These are phyloP conservation scores for Alosa alosa DNA, from an alignment of 2,113 vertebrate species.

Conservation along the genomic window DNA sequence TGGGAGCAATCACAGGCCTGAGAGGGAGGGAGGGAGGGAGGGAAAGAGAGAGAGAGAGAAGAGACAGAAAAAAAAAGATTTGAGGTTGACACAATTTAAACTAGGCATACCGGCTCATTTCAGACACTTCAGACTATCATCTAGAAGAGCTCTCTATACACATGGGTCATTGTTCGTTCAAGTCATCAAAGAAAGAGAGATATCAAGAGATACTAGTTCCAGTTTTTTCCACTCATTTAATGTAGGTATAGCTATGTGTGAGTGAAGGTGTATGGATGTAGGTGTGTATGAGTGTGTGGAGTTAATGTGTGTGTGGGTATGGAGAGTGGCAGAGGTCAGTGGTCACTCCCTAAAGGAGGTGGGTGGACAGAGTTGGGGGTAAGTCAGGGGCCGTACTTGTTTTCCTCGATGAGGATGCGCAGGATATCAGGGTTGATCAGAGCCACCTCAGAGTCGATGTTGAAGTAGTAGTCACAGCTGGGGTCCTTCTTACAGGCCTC, in stretches of 20 bases:
- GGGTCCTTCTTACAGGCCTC: slow-evolving; percentile 70
- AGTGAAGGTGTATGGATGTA: not conserved
- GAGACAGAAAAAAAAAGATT: not conserved
- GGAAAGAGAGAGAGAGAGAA: not conserved
- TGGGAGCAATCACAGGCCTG: slow-evolving; percentile 74
- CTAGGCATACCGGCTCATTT: not conserved
- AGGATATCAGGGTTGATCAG: slow-evolving; percentile 67
- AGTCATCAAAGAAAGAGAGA: no score
- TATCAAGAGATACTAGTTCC: no score
- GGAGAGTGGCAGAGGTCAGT: not conserved
- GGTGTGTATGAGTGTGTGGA: not conserved
- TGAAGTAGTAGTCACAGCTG: slow-evolving; percentile 75
- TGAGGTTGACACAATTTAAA: no score
- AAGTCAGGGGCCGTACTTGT: slow-evolving; percentile 61
- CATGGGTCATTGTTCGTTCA: not conserved
- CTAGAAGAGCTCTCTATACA: not conserved
- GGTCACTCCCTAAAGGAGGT: not conserved
- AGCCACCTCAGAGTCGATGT: slow-evolving; percentile 71
- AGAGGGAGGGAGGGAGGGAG: not conserved
- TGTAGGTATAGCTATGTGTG: not conserved
- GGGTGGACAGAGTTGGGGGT: not conserved
- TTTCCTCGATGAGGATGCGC: slow-evolving; percentile 71
- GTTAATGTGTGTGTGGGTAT: not conserved
- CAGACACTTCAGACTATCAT: not conserved
- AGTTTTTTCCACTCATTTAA: not conserved